A percentile compares a stretch with the other conserved stretches of the same genome.
These are phyloP conservation scores for Troilus luridus DNA, from an alignment of 2,888 invertebrate species.

Conservation along the genomic window DNA sequence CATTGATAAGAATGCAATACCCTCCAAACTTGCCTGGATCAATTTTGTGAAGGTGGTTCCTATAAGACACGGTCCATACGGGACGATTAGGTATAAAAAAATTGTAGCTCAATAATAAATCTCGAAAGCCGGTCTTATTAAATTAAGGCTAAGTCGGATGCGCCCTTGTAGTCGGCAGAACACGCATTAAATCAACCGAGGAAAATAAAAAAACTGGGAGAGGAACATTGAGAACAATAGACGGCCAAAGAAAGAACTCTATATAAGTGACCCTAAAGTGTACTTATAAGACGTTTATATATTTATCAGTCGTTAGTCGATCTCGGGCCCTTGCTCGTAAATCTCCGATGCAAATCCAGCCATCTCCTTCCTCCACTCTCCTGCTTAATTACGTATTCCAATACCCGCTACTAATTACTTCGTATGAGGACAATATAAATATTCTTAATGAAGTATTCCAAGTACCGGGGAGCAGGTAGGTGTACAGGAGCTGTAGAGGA, in stretches of 20 bases:
- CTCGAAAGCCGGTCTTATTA: conserved; percentile 22
- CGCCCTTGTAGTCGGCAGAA: conserved; percentile 34
- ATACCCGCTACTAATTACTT: conserved; percentile 31
- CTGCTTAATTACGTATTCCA: neutral
- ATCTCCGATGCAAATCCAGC: conserved; percentile 24
- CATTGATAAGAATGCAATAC: neutral
- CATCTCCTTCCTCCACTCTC: neutral
- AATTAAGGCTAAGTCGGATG: conserved; percentile 36
- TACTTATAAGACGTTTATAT: conserved; percentile 40
- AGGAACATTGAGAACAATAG: conserved; percentile 40
- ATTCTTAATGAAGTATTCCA: conserved; percentile 1
- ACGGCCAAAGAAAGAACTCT: conserved; percentile 40
- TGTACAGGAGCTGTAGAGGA: neutral
- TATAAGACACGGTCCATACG: neutral
- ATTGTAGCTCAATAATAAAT: conserved; percentile 10
- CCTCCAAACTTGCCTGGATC: neutral
- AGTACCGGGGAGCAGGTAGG: neutral
- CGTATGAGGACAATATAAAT: conserved; percentile 7
- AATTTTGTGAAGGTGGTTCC: neutral
- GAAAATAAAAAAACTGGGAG: neutral
- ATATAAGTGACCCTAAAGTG: conserved; percentile 41
- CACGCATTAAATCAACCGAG: conserved; percentile 31
- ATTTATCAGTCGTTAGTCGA: conserved; percentile 45
- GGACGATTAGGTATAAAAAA: conserved; percentile 5
- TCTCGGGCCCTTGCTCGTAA: neutral